phyloP scores from a whole-genome alignment of 2,797 vertebrate genomes.

The Paramormyrops hopkinsi region DNA sequence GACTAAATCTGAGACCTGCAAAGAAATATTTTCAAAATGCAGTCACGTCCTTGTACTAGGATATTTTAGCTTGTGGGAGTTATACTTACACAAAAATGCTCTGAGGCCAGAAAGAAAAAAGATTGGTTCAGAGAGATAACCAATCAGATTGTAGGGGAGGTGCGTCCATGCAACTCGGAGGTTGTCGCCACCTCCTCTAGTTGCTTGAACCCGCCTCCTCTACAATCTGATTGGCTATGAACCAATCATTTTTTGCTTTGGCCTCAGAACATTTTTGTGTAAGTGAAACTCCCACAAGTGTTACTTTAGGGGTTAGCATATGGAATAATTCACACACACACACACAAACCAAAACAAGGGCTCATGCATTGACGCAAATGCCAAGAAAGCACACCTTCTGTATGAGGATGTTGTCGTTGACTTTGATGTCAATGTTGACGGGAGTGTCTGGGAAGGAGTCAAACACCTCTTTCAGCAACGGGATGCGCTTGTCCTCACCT shows the following conservation, averaged over 20 bases:
- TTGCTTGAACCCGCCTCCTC: background rate
- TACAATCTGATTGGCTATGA: background rate
- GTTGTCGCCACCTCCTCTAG: background rate
- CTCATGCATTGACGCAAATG: background rate
- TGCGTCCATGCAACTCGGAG: background rate
- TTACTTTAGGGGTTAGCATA: background rate
- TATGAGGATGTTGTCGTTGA: constrained; percentile 82
- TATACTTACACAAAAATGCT: no score
- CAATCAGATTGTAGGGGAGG: background rate
- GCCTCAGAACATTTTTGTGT: background rate
- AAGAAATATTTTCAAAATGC: background rate
- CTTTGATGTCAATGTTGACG: constrained; percentile 96
- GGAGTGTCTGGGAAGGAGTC: constrained; percentile 87
- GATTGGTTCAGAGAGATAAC: background rate
- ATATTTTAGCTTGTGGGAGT: background rate
- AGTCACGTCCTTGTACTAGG: background rate
- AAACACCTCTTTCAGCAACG: constrained; percentile 86
- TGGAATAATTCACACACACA: background rate
- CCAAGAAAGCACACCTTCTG: constrained; percentile 67
- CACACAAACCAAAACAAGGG: background rate
- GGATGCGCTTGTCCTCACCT: constrained; percentile 83
- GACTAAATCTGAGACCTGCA: constrained; percentile 86
- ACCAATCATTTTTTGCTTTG: background rate
- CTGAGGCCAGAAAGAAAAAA: background rate
- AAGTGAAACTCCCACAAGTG: background rate